These are phyloP conservation scores for Casuarius casuarius DNA, from an alignment of 2,113 vertebrate species.

Conservation along the genomic window DNA sequence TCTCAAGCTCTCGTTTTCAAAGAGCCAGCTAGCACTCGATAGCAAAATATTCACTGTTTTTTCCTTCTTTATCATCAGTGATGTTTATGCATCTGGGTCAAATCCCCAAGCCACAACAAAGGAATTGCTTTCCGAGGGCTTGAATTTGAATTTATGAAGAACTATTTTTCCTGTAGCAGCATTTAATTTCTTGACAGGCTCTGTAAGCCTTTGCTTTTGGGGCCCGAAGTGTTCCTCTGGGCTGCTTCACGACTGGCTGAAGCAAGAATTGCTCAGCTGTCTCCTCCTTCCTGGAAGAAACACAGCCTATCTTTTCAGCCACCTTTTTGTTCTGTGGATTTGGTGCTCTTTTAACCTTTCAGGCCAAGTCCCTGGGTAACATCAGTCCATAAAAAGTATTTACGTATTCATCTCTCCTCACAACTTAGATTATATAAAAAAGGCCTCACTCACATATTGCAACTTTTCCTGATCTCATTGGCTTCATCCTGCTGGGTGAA, in stretches of 20 bases:
- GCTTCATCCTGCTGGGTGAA: neutral
- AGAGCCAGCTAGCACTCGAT: neutral
- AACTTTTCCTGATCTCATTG: neutral
- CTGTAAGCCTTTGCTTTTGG: neutral
- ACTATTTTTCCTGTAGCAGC: neutral
- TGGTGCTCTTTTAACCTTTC: neutral
- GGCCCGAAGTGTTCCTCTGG: neutral
- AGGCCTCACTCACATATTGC: neutral
- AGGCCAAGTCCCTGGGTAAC: neutral
- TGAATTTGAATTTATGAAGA: neutral
- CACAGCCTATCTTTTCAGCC: rapidly evolving
- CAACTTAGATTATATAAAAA: neutral
- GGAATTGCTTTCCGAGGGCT: neutral
- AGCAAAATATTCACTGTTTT: neutral
- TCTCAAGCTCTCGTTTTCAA: neutral
- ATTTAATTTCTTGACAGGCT: neutral
- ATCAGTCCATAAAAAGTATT: neutral
- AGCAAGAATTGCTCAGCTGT: neutral
- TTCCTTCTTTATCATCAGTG: neutral
- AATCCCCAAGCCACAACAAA: neutral
- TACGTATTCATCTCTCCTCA: neutral
- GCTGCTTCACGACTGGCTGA: neutral
- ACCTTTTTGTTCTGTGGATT: neutral
- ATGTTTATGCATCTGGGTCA: neutral
- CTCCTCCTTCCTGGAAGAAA: neutral